Conservation (phyloP, 2,888 invertebrate species). For the Melanotus villosus region DNA sequence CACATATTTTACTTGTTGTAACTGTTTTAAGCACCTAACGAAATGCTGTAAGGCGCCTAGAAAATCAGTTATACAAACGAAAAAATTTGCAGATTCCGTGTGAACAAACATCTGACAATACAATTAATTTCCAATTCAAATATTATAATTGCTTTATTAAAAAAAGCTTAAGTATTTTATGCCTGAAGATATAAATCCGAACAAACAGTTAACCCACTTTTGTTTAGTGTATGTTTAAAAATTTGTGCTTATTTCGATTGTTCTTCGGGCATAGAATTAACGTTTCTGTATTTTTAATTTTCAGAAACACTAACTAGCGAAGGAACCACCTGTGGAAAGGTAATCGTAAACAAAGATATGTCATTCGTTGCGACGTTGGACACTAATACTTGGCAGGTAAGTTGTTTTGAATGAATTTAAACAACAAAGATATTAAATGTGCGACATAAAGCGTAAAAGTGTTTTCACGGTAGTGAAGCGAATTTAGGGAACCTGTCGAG, state of each 20-base stretch:
- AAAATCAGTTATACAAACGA: background rate
- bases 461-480: background rate
- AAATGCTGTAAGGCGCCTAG: too few relatives aligned
- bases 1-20: too few relatives aligned
- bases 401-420: conserved; percentile 46
- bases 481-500: background rate
- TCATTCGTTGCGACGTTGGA: conserved; percentile 71
- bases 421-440: too few relatives aligned
- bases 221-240: conserved; percentile 22
- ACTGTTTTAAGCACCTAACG: too few relatives aligned
- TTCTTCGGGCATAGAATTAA: background rate
- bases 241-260: background rate
- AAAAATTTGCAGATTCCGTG: conserved; percentile 26
- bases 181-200: conserved; percentile 35
- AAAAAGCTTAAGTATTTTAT: conserved; percentile 26
- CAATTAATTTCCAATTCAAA: conserved; percentile 44
- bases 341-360: conserved; percentile 59
- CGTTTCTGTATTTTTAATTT: conserved; percentile 1
- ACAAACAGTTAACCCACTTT: conserved; percentile 35
- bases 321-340: background rate
- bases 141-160: conserved; percentile 22
- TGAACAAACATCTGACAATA: conserved; percentile 35
- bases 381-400: conserved; percentile 72
- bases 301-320: background rate
- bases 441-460: too few relatives aligned